Base-by-base conservation (phyloP, 1,140 invertebrate genomes). In the Helicorthomorpha holstii region DNA sequence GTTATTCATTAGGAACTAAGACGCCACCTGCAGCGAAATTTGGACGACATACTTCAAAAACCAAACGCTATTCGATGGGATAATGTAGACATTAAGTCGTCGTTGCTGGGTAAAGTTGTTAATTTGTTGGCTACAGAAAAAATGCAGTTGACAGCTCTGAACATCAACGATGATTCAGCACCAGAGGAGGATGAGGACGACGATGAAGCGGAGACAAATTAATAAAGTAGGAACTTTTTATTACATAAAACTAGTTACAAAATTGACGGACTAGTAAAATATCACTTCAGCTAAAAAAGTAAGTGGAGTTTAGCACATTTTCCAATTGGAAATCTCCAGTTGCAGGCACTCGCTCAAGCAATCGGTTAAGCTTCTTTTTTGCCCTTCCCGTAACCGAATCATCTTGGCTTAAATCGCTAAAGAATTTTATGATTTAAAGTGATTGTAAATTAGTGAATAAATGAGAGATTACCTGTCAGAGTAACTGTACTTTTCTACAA, bases 121-220 rank as follows among this genome's bases (percentile, higher is more conserved):
- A 48, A 52, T 54, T 61, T 66, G 16, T 62, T 81, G 78, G 70
- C 80, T n/a, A 82, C 80, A 21, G 81, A 83, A 70, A 75, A 84
- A n/a, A n/a, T n/a, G n/a, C n/a, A n/a, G n/a, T n/a, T n/a, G n/a
- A n/a, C n/a, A n/a, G n/a, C n/a, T n/a, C n/a, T n/a, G n/a, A n/a
- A n/a, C n/a, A n/a, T n/a, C n/a, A n/a, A n/a, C n/a, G n/a, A n/a
- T n/a, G n/a, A n/a, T n/a, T n/a, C n/a, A n/a, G n/a, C n/a, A n/a
- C n/a, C n/a, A n/a, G n/a, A n/a, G n/a, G n/a, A n/a, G n/a, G n/a
- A n/a, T n/a, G n/a, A n/a, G n/a, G n/a, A n/a, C n/a, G n/a, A n/a
- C n/a, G n/a, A n/a, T n/a, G n/a, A n/a, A n/a, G n/a, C n/a, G n/a
- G n/a, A n/a, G n/a, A n/a, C n/a, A n/a, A n/a, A n/a, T n/a, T n/a